Evolutionary conservation across 2,797 vertebrate species (phyloP).

Genomic region (Coregonus suidteri): DNA sequence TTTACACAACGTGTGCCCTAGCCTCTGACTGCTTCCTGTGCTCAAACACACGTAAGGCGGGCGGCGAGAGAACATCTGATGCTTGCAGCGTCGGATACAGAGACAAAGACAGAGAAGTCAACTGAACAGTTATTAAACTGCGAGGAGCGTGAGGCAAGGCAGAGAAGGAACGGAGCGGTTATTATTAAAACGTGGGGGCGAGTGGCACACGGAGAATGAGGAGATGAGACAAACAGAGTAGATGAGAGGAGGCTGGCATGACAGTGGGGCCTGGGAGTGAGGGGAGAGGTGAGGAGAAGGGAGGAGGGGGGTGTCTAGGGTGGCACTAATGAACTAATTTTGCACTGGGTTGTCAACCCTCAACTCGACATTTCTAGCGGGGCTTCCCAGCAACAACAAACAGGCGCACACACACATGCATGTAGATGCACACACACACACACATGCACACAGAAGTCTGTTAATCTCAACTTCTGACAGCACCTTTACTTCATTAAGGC

Average conservation of each 20-base stretch:
- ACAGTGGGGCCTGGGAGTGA: not conserved
- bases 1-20: not conserved
- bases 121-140: too few species aligned
- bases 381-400: not conserved
- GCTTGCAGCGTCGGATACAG: not conserved
- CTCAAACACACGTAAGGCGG: not conserved
- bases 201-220: not conserved
- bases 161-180: too few species aligned
- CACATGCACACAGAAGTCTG: not conserved
- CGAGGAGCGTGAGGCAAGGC: too few species aligned
- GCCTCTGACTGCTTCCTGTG: not conserved
- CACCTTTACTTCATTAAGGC: not conserved
- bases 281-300: not conserved
- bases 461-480: constrained; percentile 5
- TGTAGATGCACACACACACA: not conserved
- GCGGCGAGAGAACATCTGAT: too few species aligned
- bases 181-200: not conserved
- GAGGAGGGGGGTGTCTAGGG: not conserved
- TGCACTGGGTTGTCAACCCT: constrained; percentile 2
- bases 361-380: not conserved
- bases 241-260: not conserved
- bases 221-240: not conserved
- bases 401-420: constrained; percentile 7
- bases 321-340: not conserved
- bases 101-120: not conserved